These are phyloP conservation scores for Cottoperca gobio DNA, from an alignment of 2,797 vertebrate genomes.

Conservation along the genomic window DNA sequence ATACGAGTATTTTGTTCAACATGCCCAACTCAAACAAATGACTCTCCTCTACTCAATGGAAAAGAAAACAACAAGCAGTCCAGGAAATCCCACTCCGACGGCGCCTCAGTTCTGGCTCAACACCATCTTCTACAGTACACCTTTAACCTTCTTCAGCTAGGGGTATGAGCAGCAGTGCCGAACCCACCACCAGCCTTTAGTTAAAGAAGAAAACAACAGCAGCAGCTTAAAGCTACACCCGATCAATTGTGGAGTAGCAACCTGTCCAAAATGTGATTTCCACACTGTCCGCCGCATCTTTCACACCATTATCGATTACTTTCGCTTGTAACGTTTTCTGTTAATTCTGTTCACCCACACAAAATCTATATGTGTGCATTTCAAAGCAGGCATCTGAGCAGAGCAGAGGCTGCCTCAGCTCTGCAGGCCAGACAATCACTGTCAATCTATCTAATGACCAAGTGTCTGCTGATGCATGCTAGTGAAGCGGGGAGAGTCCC, in stretches of 20 bases:
- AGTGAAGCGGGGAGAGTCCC: constrained; percentile 69
- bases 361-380: constrained; percentile 85
- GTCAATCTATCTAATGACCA: constrained; percentile 85
- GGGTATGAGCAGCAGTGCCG: constrained; percentile 19
- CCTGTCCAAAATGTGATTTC: constrained; percentile 84
- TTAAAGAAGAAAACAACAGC: constrained; percentile 33
- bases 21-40: constrained; percentile 22
- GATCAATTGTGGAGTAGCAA: constrained; percentile 81
- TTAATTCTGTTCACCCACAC: constrained; percentile 84
- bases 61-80: constrained; percentile 15
- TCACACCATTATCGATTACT: constrained; percentile 82
- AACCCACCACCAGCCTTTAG: constrained; percentile 47
- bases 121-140: constrained; percentile 13
- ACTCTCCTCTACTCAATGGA: constrained; percentile 6
- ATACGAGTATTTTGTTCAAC: constrained; percentile 39
- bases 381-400: constrained; percentile 77
- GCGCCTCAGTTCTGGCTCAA: constrained; percentile 8
- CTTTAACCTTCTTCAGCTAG: constrained; percentile 24
- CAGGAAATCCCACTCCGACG: constrained; percentile 6
- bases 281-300: constrained; percentile 80
- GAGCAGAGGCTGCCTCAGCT: constrained; percentile 72
- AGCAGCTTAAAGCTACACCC: constrained; percentile 62
- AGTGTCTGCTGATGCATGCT: constrained; percentile 81
- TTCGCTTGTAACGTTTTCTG: constrained; percentile 83
- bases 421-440: constrained; percentile 81